Percentiles rank a stretch among this genome's conserved stretches.
phyloP scores from a whole-genome alignment of 2,113 vertebrate genomes.

The Nicator chloris region DNA sequence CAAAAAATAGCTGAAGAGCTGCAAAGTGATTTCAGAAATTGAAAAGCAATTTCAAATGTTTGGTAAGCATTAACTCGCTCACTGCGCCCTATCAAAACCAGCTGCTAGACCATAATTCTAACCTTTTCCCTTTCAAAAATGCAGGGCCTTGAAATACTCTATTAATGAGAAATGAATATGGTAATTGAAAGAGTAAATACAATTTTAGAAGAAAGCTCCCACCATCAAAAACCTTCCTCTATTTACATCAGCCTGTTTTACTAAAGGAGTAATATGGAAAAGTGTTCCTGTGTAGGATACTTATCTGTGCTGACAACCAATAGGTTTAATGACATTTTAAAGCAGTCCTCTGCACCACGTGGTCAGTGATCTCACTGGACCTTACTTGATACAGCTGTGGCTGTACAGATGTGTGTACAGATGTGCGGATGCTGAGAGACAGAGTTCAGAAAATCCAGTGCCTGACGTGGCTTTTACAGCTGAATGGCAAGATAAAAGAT shows the following conservation, averaged over 20 bases:
- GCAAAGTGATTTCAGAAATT: constrained; percentile 26
- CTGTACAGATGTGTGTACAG: too few relatives aligned
- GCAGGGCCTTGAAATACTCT: constrained; percentile 7
- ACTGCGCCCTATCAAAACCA: not conserved
- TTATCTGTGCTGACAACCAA: not conserved
- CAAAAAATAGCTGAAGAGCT: constrained; percentile 49
- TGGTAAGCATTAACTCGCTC: constrained; percentile 16
- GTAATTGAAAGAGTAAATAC: constrained; percentile 42
- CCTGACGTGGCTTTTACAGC: not conserved
- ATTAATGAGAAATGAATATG: constrained; percentile 40
- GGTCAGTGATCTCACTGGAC: not conserved
- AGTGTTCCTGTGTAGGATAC: not conserved
- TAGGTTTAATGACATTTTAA: not conserved
- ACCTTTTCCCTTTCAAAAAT: constrained; percentile 40
- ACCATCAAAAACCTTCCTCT: not conserved
- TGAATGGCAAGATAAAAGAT: not conserved
- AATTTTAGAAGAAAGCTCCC: constrained; percentile 31
- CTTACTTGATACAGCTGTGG: not conserved
- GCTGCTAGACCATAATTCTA: constrained; percentile 48
- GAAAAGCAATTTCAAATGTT: constrained; percentile 25
- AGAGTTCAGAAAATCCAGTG: not conserved
- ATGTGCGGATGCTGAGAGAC: not conserved
- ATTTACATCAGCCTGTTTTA: not conserved
- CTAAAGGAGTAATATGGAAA: not conserved
- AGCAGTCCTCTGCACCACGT: not conserved